These are phyloP conservation scores for Oligia strigilis DNA, from an alignment of 2,888 invertebrate genomes.

Conservation along the genomic window DNA sequence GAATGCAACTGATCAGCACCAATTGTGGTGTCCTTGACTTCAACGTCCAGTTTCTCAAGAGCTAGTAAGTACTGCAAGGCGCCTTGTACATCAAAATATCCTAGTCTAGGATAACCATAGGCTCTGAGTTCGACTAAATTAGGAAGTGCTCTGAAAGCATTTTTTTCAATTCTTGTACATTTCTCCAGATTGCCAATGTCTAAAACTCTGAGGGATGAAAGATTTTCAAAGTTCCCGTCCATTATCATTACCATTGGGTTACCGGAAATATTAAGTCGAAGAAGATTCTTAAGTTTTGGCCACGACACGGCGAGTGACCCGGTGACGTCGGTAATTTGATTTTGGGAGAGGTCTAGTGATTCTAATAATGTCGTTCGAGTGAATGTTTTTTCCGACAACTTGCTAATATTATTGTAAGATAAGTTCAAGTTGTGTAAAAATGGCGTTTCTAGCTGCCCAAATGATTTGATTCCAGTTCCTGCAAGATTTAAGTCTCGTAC, in stretches of 20 bases:
- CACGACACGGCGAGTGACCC: conserved; percentile 92
- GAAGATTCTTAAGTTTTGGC: conserved; percentile 93
- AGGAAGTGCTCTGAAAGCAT: conserved; percentile 93
- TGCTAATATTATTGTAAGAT: conserved; percentile 93
- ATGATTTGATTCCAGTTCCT: conserved; percentile 93
- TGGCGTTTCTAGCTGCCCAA: conserved; percentile 95
- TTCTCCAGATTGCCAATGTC: conserved; percentile 92
- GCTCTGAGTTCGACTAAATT: conserved; percentile 93
- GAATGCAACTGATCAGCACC: conserved; percentile 95
- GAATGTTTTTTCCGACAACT: conserved; percentile 92
- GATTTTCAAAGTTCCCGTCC: conserved; percentile 94
- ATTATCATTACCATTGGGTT: conserved; percentile 95
- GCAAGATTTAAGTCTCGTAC: conserved; percentile 95
- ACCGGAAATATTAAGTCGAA: conserved; percentile 94
- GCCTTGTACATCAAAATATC: conserved; percentile 96
- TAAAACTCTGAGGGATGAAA: conserved; percentile 92
- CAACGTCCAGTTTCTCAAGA: conserved; percentile 94
- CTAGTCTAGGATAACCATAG: conserved; percentile 94
- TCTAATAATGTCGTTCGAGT: conserved; percentile 95
- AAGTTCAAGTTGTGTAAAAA: conserved; percentile 95
- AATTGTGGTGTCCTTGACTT: conserved; percentile 95
- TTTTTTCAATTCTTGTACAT: conserved; percentile 95
- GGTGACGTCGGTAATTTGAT: conserved; percentile 91
- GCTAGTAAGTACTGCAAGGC: conserved; percentile 94
- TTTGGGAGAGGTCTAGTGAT: conserved; percentile 94